phyloP scores from a whole-genome alignment of 1,140 invertebrate species.

The Dufourea novaeangliae region DNA sequence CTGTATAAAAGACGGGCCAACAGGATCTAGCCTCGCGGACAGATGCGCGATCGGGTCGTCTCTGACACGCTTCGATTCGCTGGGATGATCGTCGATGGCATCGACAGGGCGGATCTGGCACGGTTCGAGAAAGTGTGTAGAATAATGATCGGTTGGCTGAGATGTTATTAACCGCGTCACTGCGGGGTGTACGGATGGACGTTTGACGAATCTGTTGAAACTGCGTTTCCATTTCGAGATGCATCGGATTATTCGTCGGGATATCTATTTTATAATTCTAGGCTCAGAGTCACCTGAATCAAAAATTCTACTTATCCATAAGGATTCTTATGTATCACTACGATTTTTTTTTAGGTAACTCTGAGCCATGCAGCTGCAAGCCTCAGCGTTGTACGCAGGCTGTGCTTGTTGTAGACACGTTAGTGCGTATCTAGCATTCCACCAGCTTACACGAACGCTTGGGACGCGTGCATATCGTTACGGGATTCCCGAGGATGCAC shows the following conservation, averaged over 20 bases:
- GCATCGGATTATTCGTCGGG: no score
- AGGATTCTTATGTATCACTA: no score
- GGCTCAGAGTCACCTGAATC: no score
- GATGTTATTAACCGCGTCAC: no score
- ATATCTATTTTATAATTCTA: no score
- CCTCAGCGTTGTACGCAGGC: not conserved
- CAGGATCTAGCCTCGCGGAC: slow-evolving; percentile 61
- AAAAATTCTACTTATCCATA: no score
- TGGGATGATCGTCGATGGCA: slow-evolving; percentile 17
- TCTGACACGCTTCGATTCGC: not conserved
- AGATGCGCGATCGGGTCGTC: slow-evolving; percentile 36
- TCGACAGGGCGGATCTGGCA: slow-evolving; percentile 8
- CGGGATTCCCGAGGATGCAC: slow-evolving; percentile 13
- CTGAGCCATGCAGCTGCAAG: not conserved
- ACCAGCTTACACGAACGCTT: slow-evolving; percentile 2
- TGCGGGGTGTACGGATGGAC: no score
- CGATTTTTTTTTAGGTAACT: slow-evolving; percentile 1
- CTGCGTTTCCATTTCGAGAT: not conserved
- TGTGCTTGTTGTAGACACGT: not conserved
- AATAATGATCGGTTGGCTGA: no score
- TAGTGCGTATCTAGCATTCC: slow-evolving; percentile 13
- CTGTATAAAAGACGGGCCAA: slow-evolving; percentile 62
- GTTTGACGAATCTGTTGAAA: no score
- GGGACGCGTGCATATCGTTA: slow-evolving; percentile 6
- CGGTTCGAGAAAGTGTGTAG: not conserved